Base-by-base conservation (phyloP, 2,113 vertebrate species). In the Ciconia stormi region DNA sequence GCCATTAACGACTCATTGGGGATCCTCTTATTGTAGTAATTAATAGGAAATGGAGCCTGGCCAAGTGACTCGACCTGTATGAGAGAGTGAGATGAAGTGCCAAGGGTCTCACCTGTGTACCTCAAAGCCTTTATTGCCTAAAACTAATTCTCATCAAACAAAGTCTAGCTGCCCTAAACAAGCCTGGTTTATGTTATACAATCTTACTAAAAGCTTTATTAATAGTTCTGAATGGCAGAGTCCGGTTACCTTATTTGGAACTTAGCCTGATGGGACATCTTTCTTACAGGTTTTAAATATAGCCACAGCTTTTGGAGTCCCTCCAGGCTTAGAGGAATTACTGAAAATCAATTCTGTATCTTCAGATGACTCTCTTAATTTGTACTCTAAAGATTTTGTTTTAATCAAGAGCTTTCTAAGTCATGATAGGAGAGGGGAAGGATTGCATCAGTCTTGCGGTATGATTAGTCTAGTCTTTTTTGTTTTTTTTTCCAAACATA, bases 281-380 rank as follows among this genome's bases (percentile, higher is more conserved):
- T 58, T 22, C 58, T 91, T 52, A 49, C 67, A 30, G 59, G 23
- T 49, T 96, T 92, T 91, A 91, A 91, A 89, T 62, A 89, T 13
- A 94, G 67, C 63, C 32, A 38, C 26, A 47, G 83, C 42, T 89
- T 93, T 89, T 92, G 71, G 76, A 94, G 89, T 38, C 55, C 59
- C 44, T 94, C 82, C 86, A 97, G 71, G 42, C 46, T 88, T 62
- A 58, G 30, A 94, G 76, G 50, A 92, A 55, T 94, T 87, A 89
- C 7, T 94, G 86, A 78, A 95, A 95, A 96, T 94, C 83, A 87
- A 61, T 92, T 53, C 76, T 87, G 11, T 47, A 38, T 87, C 63
- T 92, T 91, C 63, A 82, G 59, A 87, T 87, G 63, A 87, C 80
- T 88, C 70, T 93, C 79, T 94, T 89, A 94, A 97, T 95, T 91